phyloP scores from a whole-genome alignment of 2,888 invertebrate genomes.

The Margaritifera margaritifera region DNA sequence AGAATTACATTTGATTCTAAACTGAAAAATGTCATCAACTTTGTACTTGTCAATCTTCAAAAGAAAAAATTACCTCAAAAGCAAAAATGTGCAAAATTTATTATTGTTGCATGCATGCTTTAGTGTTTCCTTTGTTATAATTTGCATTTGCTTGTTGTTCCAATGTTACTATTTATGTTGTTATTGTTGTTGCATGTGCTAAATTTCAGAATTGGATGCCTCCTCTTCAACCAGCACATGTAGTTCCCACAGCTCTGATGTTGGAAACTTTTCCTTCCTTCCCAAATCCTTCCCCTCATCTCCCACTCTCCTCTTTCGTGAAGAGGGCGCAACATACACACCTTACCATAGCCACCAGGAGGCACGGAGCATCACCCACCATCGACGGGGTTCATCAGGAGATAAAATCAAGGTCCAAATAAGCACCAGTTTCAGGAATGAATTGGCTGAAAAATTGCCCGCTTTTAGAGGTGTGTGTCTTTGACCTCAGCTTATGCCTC shows the following conservation, averaged over 20 bases:
- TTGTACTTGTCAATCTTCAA: too few relatives aligned
- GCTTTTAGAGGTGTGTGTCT: background rate
- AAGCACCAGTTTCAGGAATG: conserved; percentile 63
- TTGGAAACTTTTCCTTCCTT: conserved; percentile 14
- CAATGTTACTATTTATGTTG: conserved; percentile 26
- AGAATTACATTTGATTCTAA: too few relatives aligned
- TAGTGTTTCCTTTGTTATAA: conserved; percentile 1
- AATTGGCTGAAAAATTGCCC: conserved; percentile 48
- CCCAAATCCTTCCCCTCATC: conserved; percentile 47
- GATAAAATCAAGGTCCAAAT: conserved; percentile 65
- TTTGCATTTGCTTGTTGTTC: conserved; percentile 9
- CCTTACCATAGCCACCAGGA: conserved; percentile 20
- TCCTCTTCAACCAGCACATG: conserved; percentile 41
- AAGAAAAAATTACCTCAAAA: background rate
- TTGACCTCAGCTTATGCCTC: background rate
- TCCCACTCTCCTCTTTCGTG: conserved; percentile 40
- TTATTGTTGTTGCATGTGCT: conserved; percentile 25
- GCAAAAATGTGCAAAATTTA: background rate
- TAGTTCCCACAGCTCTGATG: conserved; percentile 30
- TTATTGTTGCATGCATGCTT: conserved; percentile 1
- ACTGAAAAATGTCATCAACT: too few relatives aligned
- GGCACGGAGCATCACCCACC: conserved; percentile 43
- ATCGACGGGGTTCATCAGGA: conserved; percentile 65
- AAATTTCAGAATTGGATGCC: conserved; percentile 39
- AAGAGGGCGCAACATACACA: too few relatives aligned